These are phyloP conservation scores for Circaetus cinerascens DNA, from an alignment of 2,113 vertebrate genomes.

Conservation along the genomic window DNA sequence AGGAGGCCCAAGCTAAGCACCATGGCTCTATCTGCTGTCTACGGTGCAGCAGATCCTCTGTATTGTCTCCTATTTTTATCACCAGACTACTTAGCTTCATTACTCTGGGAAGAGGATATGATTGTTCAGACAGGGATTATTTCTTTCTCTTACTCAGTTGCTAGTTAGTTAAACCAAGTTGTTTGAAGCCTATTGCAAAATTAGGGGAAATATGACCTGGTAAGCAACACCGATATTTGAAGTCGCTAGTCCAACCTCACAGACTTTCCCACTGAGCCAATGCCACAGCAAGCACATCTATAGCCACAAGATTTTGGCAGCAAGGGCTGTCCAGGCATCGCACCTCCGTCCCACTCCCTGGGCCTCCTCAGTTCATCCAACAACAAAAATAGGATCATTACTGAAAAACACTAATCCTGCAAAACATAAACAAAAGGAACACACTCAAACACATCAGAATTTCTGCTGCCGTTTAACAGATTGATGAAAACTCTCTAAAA, in stretches of 20 bases:
- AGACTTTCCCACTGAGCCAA: not conserved
- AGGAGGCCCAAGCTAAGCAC: not conserved
- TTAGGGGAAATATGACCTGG: not conserved
- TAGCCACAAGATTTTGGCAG: not conserved
- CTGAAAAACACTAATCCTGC: not conserved
- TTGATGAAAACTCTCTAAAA: not conserved
- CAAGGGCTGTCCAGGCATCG: rapidly evolving
- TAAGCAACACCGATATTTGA: not conserved
- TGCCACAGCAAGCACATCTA: not conserved
- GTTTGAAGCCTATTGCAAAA: not conserved
- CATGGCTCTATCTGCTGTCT: not conserved
- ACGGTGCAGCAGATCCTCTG: not conserved
- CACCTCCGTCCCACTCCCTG: not conserved
- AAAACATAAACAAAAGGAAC: not conserved
- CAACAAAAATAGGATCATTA: not conserved
- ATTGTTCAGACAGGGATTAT: not conserved
- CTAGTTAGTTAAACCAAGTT: not conserved
- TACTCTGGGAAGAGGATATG: not conserved
- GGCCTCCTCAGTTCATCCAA: not conserved
- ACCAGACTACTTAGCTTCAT: not conserved
- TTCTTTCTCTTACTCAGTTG: not conserved
- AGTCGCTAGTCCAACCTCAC: not conserved
- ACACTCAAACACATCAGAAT: not conserved
- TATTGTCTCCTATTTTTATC: not conserved
- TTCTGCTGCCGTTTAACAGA: not conserved